phyloP scores from a whole-genome alignment of 2,113 vertebrate genomes.

The Thunnus maccoyii region DNA sequence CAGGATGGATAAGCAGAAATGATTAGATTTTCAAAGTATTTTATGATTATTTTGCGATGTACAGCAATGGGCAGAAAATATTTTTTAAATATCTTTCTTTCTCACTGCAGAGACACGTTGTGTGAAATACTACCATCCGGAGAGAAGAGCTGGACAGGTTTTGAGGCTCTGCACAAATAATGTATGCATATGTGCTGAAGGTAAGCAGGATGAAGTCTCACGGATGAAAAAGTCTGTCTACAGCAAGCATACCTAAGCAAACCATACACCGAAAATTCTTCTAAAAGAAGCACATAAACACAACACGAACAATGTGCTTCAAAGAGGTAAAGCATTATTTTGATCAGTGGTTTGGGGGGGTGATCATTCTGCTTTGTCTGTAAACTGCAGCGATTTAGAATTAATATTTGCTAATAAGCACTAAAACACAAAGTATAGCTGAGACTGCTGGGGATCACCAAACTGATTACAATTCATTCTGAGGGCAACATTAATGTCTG shows the following conservation, averaged over 20 bases:
- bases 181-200: constrained; percentile 83
- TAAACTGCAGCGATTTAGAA: neutral
- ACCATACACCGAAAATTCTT: neutral
- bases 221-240: too few species aligned
- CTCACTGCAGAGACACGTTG: constrained; percentile 76
- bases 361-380: neutral
- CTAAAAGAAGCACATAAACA: too few species aligned
- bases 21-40: neutral
- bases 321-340: neutral
- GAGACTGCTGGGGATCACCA: too few species aligned
- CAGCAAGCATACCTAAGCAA: too few species aligned
- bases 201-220: constrained; percentile 50
- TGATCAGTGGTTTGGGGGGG: neutral
- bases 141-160: constrained; percentile 71
- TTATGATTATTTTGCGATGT: neutral
- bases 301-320: neutral
- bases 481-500: too few species aligned
- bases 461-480: too few species aligned
- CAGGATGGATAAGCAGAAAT: neutral
- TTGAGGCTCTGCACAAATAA: constrained; percentile 72
- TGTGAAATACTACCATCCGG: constrained; percentile 84
- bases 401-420: too few species aligned
- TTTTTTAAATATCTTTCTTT: neutral
- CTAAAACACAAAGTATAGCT: too few species aligned
- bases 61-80: neutral